Conservation (phyloP, 2,113 vertebrate genomes). For the Neolamprologus hecqui region DNA sequence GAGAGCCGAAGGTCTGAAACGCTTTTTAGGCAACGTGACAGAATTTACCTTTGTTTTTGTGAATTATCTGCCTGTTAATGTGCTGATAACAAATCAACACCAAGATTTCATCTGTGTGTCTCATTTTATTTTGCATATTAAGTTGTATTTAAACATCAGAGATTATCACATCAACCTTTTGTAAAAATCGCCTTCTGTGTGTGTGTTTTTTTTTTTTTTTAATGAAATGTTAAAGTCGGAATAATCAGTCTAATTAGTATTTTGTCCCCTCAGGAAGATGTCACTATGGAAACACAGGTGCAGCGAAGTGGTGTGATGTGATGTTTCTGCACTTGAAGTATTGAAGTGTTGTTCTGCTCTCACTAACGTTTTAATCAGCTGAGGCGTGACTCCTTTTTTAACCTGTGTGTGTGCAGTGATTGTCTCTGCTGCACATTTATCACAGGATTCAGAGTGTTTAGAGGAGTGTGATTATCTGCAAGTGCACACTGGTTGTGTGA, state of each 20-base stretch:
- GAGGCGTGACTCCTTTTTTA: conserved; percentile 6
- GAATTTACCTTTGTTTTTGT: not conserved
- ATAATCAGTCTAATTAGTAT: not conserved
- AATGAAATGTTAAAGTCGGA: not conserved
- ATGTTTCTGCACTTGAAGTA: not conserved
- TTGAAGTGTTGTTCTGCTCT: conserved; percentile 22
- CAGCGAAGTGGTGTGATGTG: not conserved
- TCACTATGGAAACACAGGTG: conserved; percentile 60
- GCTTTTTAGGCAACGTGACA: not conserved
- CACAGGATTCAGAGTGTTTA: not conserved
- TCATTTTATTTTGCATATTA: accelerated
- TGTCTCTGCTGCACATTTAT: not conserved
- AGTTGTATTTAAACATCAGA: not conserved
- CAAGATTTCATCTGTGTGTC: not conserved
- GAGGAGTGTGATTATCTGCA: not conserved
- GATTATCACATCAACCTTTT: not conserved
- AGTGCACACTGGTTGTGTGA: not conserved
- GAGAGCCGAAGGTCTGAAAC: not conserved
- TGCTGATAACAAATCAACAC: not conserved
- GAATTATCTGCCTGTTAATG: not conserved
- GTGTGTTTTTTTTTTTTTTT: not conserved
- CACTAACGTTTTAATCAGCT: conserved; percentile 29
- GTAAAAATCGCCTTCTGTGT: not conserved
- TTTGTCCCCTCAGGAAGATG: conserved; percentile 30
- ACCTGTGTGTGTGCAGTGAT: not conserved